These are phyloP conservation scores for Plecotus auritus DNA, from an alignment of 2,113 vertebrate genomes.

Conservation along the genomic window DNA sequence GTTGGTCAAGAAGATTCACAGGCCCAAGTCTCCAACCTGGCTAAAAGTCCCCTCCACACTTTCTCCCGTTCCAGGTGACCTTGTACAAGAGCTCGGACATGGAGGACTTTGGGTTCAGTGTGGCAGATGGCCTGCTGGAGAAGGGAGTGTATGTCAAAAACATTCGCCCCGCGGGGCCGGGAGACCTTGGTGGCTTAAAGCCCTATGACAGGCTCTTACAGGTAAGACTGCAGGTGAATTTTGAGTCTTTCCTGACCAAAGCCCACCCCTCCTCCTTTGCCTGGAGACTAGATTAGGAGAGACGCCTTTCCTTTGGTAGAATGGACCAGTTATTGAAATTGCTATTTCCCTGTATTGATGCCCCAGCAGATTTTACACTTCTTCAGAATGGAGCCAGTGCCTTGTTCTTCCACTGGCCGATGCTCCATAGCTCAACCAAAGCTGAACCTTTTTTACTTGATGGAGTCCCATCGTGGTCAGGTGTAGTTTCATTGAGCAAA, in stretches of 20 bases:
- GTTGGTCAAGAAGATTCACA: neutral
- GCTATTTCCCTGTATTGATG: neutral
- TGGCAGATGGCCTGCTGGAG: slow-evolving; percentile 95
- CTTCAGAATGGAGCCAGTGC: neutral
- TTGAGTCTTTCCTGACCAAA: neutral
- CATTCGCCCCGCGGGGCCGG: slow-evolving; percentile 91
- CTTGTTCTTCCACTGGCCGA: neutral
- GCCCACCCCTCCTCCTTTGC: neutral
- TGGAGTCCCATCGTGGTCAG: neutral
- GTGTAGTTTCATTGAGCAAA: neutral
- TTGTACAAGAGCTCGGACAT: slow-evolving; percentile 92
- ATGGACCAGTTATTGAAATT: neutral
- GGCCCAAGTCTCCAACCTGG: neutral
- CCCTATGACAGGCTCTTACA: slow-evolving; percentile 94
- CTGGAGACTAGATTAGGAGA: neutral
- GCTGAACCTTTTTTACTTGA: neutral
- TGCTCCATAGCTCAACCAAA: neutral
- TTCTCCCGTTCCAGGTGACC: slow-evolving; percentile 84
- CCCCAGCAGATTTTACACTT: neutral
- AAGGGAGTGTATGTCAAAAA: slow-evolving; percentile 98
- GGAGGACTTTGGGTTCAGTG: slow-evolving; percentile 99
- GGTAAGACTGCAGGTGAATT: slow-evolving; percentile 77
- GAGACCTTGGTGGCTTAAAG: slow-evolving; percentile 89
- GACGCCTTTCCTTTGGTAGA: neutral
- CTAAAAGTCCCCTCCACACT: neutral